These are phyloP conservation scores for Gallinago paraguaiae DNA, from an alignment of 2,113 vertebrate species.

Conservation along the genomic window DNA sequence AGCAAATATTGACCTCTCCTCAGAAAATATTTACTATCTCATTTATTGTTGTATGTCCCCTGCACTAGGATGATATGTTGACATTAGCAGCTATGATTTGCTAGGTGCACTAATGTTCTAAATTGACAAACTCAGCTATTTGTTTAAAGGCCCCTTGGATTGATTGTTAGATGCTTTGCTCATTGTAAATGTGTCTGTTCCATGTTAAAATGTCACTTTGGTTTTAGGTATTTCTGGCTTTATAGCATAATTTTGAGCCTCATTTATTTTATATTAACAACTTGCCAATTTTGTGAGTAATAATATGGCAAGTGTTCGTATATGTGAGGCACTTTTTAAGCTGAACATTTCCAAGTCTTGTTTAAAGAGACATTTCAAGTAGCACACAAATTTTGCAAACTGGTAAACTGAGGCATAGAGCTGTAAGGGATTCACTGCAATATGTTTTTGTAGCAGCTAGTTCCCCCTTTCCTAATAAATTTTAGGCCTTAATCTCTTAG, in stretches of 20 bases:
- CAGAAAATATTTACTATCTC: conserved; percentile 62
- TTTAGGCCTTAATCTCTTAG: neutral
- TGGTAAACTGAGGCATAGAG: neutral
- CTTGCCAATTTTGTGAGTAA: conserved; percentile 26
- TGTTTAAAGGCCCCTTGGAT: neutral
- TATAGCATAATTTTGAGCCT: conserved; percentile 28
- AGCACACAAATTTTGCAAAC: neutral
- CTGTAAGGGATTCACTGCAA: neutral
- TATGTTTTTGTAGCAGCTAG: neutral
- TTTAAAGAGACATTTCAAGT: neutral
- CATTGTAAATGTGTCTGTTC: neutral
- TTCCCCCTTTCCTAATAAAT: neutral
- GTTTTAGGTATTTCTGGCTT: conserved; percentile 30
- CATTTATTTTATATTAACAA: conserved; percentile 46
- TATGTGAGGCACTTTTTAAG: neutral
- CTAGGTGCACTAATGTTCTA: conserved; percentile 18
- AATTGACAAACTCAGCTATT: conserved; percentile 51
- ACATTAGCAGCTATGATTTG: conserved; percentile 51
- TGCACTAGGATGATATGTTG: conserved; percentile 32
- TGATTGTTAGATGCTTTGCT: conserved; percentile 29
- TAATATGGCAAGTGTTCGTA: neutral
- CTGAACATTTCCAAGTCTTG: neutral
- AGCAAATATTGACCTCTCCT: conserved; percentile 66
- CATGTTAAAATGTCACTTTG: conserved; percentile 2
- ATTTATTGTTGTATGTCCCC: conserved; percentile 35